A percentile compares a stretch with the other conserved stretches of the same genome.
phyloP scores from a whole-genome alignment of 2,888 invertebrate genomes.

The Phengaris arion region DNA sequence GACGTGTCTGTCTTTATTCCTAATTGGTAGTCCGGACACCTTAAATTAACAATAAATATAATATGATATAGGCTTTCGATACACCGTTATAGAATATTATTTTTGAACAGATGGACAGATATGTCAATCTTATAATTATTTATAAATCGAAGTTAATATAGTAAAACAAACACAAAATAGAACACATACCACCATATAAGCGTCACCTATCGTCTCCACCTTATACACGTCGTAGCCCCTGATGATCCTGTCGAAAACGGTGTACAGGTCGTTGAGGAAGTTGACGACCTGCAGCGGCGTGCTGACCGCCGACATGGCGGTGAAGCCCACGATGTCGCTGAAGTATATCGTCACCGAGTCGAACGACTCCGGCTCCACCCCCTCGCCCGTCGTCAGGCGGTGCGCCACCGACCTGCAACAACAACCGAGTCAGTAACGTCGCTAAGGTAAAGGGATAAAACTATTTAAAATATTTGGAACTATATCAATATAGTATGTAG shows the following conservation, averaged over 20 bases:
- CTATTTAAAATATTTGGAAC: background rate
- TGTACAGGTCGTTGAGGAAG: conserved; percentile 98
- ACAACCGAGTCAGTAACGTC: conserved; percentile 35
- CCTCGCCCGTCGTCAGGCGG: conserved; percentile 91
- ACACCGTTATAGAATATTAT: too few relatives aligned
- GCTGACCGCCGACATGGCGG: conserved; percentile 96
- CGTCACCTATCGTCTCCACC: conserved; percentile 96
- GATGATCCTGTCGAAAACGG: conserved; percentile 97
- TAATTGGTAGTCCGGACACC: conserved; percentile 93
- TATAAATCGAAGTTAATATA: too few relatives aligned
- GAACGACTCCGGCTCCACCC: conserved; percentile 95
- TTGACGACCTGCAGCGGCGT: conserved; percentile 96
- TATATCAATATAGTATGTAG: background rate
- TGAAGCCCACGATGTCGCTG: conserved; percentile 98
- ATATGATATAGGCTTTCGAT: too few relatives aligned
- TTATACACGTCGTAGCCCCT: conserved; percentile 99
- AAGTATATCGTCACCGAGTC: conserved; percentile 97
- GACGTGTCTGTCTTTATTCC: conserved; percentile 91
- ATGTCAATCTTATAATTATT: too few relatives aligned
- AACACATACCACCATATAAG: conserved; percentile 82
- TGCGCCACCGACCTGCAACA: conserved; percentile 89
- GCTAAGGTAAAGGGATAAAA: too few relatives aligned
- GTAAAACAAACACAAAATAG: background rate
- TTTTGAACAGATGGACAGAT: too few relatives aligned
- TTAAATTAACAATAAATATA: conserved; percentile 47